Conservation (phyloP, 2,888 invertebrate genomes). For the Acanthopleura granulata region DNA sequence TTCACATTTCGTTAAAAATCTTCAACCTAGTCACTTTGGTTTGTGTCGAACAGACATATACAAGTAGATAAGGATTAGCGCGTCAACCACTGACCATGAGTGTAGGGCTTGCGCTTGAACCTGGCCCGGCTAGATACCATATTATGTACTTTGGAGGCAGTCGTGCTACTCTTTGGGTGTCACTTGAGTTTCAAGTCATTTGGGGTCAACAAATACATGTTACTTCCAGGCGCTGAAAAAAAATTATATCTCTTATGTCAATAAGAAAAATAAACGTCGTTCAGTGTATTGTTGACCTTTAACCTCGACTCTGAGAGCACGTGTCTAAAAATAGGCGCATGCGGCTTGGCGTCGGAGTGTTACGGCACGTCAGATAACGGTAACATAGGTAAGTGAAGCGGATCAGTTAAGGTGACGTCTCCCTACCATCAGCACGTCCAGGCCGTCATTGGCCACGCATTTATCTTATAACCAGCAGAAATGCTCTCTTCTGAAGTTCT, state of each 20-base stretch:
- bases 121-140: too few species aligned
- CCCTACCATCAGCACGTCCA: background rate
- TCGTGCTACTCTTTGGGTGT: background rate
- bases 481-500: too few species aligned
- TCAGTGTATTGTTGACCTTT: background rate
- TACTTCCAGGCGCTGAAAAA: background rate
- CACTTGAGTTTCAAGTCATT: background rate
- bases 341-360: background rate
- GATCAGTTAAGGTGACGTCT: background rate
- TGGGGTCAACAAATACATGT: background rate
- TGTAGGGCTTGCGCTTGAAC: too few species aligned
- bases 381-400: background rate
- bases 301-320: background rate
- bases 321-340: constrained; percentile 10
- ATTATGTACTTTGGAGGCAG: background rate
- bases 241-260: background rate
- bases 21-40: too few species aligned
- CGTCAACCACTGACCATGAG: too few species aligned
- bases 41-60: too few species aligned
- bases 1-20: too few species aligned
- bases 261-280: background rate
- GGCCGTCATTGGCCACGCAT: background rate
- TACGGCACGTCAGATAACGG: background rate
- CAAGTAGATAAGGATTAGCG: too few species aligned
- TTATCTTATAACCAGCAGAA: too few species aligned